phyloP scores from a whole-genome alignment of 2,888 invertebrate genomes.

The Ornithoptera priamus region DNA sequence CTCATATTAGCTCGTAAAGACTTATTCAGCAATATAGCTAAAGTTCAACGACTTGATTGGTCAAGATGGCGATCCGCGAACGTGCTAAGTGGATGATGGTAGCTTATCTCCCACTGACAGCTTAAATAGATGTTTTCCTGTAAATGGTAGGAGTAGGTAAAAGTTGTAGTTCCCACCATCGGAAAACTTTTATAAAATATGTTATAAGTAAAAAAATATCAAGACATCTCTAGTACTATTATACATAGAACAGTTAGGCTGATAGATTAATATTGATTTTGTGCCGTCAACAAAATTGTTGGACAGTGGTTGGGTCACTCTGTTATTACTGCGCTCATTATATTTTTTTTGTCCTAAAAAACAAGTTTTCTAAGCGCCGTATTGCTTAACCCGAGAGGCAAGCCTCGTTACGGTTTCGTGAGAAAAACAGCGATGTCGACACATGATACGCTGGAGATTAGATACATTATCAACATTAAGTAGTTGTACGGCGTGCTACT shows the following conservation, averaged over 20 bases:
- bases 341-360: slow-evolving; percentile 9
- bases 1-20: slow-evolving; percentile 17
- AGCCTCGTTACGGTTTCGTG: slow-evolving; percentile 33
- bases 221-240: no score
- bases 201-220: no score
- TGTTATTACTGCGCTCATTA: not conserved
- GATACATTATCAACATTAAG: slow-evolving; percentile 52
- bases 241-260: no score
- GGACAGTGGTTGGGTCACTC: no score
- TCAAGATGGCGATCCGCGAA: slow-evolving; percentile 68
- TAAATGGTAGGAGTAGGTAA: not conserved
- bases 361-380: slow-evolving; percentile 10
- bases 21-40: slow-evolving; percentile 38
- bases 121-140: slow-evolving; percentile 38
- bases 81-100: slow-evolving; percentile 75
- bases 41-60: slow-evolving; percentile 75
- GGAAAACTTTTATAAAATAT: no score
- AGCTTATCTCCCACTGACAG: slow-evolving; percentile 48
- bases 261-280: no score
- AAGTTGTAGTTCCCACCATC: not conserved
- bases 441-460: slow-evolving; percentile 50
- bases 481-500: slow-evolving; percentile 53
- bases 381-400: slow-evolving; percentile 19
- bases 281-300: no score
- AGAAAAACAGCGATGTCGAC: slow-evolving; percentile 43